phyloP scores from a whole-genome alignment of 1,140 invertebrate genomes.

The Drosophila kohkoa region DNA sequence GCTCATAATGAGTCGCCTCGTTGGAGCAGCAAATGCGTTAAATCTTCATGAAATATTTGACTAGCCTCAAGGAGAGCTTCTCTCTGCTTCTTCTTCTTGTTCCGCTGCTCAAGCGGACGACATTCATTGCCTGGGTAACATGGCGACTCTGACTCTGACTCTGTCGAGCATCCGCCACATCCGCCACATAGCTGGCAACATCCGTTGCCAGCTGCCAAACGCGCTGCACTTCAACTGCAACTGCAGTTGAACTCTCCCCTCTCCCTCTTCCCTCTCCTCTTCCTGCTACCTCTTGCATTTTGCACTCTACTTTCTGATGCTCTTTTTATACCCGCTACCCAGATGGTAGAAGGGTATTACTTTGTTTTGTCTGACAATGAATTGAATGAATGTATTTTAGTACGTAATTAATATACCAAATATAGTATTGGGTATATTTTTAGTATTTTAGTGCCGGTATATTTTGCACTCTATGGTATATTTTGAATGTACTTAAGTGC shows the following conservation, averaged over 20 bases:
- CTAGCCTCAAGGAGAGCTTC: slow-evolving; percentile 9
- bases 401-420: too few species aligned
- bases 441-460: too few species aligned
- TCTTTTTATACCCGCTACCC: neutral
- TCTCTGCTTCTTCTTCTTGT: too few species aligned
- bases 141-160: slow-evolving; percentile 30
- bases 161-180: slow-evolving; percentile 26
- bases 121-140: slow-evolving; percentile 53
- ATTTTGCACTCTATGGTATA: too few species aligned
- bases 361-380: too few species aligned
- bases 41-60: slow-evolving; percentile 70
- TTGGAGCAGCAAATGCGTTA: slow-evolving; percentile 66
- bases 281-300: neutral
- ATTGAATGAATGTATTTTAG: too few species aligned
- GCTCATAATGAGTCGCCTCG: slow-evolving; percentile 56
- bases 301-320: neutral
- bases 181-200: slow-evolving; percentile 37
- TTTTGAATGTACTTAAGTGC: too few species aligned
- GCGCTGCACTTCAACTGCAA: too few species aligned
- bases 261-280: neutral
- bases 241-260: too few species aligned
- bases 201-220: slow-evolving; percentile 16
- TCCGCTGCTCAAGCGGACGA: neutral
- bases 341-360: too few species aligned
- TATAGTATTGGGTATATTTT: too few species aligned